phyloP scores from a whole-genome alignment of 2,888 invertebrate genomes.

The Hydroisotoma schaefferi region DNA sequence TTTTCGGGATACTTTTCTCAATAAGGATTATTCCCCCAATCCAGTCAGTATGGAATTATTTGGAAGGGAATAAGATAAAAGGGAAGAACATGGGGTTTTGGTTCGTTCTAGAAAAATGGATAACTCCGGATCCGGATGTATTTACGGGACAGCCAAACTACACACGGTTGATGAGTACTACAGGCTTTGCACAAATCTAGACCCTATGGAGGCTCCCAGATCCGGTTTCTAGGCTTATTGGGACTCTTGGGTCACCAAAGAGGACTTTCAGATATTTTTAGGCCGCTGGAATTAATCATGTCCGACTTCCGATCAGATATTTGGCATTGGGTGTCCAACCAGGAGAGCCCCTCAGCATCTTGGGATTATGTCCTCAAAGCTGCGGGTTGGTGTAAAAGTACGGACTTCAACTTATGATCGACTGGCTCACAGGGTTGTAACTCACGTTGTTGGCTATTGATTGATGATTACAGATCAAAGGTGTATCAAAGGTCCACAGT shows the following conservation, averaged over 20 bases:
- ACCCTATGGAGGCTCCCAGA: conserved; percentile 29
- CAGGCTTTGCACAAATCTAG: conserved; percentile 31
- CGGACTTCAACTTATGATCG: conserved; percentile 46
- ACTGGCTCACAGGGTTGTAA: no score
- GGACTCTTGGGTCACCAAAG: conserved; percentile 45
- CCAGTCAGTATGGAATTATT: no score
- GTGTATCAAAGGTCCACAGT: conserved; percentile 44
- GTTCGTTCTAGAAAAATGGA: conserved; percentile 46
- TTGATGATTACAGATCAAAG: no score
- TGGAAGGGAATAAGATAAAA: conserved; percentile 25
- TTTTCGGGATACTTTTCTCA: no score
- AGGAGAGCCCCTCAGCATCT: conserved; percentile 35
- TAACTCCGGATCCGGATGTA: conserved; percentile 29
- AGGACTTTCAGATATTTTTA: conserved; percentile 40
- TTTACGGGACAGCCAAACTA: conserved; percentile 28
- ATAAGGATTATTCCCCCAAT: no score
- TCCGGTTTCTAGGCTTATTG: conserved; percentile 40
- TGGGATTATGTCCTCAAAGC: conserved; percentile 45
- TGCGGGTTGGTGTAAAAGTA: conserved; percentile 42
- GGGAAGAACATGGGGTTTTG: conserved; percentile 45
- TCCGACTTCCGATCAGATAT: conserved; percentile 46
- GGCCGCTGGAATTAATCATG: conserved; percentile 43
- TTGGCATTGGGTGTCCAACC: conserved; percentile 44
- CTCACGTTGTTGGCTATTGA: no score
- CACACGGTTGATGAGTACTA: conserved; percentile 42